A percentile compares a stretch with the other conserved stretches of the same genome.
These are phyloP conservation scores for Fistularia commersonii DNA, from an alignment of 2,797 vertebrate genomes.

Conservation along the genomic window DNA sequence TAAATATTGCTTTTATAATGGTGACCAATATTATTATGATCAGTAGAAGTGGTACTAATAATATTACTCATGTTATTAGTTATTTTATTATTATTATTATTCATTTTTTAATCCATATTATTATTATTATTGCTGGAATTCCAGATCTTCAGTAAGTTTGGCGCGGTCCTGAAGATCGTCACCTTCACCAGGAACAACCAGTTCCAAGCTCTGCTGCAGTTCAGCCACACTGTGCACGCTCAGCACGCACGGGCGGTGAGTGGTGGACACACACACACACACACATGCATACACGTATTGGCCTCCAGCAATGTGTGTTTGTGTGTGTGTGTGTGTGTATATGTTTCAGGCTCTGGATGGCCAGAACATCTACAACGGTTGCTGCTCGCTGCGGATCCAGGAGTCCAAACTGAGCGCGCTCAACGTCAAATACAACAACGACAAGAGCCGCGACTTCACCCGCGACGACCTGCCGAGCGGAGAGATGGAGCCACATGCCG, in stretches of 20 bases:
- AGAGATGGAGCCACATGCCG: constrained; percentile 85
- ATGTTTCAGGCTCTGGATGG: constrained; percentile 85
- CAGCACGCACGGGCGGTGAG: constrained; percentile 94
- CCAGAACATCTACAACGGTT: constrained; percentile 96
- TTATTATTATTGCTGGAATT: no score
- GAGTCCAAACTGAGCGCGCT: constrained; percentile 95
- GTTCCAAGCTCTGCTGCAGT: constrained; percentile 93
- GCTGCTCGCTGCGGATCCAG: constrained; percentile 91
- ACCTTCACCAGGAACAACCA: constrained; percentile 97
- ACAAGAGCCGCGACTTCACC: constrained; percentile 94
- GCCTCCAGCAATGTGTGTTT: no score
- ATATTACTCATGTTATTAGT: no score
- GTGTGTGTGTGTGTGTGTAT: no score
- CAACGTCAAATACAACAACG: constrained; percentile 96
- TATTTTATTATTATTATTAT: no score
- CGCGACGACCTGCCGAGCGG: constrained; percentile 90
- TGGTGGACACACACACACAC: constrained; percentile 9
- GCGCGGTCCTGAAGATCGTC: constrained; percentile 92
- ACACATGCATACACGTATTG: no score
- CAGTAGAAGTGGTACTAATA: no score
- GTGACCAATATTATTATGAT: no score
- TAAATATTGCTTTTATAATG: no score
- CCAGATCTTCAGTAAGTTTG: constrained; percentile 96
- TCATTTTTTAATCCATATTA: no score
- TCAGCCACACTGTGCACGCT: constrained; percentile 83